phyloP scores from a whole-genome alignment of 2,797 vertebrate species.

The Allobates femoralis region DNA sequence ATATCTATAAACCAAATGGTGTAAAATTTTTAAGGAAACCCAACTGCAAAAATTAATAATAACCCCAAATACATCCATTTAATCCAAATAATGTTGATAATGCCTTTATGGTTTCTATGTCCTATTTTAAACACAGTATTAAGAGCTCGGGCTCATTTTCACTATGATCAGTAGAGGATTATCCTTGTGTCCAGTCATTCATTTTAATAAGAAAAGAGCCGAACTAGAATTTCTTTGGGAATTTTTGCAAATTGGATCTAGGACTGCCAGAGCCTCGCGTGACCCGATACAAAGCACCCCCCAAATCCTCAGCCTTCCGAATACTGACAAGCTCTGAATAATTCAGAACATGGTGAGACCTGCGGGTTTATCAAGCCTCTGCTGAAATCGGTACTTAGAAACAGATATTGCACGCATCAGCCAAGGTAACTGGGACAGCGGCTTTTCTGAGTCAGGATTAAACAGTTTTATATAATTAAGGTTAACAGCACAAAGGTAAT shows the following conservation, averaged over 20 bases:
- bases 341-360: conserved; percentile 15
- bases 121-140: neutral
- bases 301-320: neutral
- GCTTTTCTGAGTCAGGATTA: conserved; percentile 8
- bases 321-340: neutral
- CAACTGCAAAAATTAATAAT: too few relatives aligned
- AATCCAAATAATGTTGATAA: too few relatives aligned
- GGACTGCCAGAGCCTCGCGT: neutral
- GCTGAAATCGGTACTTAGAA: neutral
- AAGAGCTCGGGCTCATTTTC: neutral
- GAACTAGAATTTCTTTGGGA: neutral
- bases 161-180: neutral
- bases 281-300: neutral
- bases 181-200: neutral
- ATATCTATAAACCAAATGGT: too few relatives aligned
- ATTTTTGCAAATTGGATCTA: neutral
- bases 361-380: neutral
- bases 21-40: too few relatives aligned
- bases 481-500: neutral
- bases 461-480: neutral
- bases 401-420: neutral
- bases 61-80: too few relatives aligned
- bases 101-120: too few relatives aligned
- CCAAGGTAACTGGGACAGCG: neutral
- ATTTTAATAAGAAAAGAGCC: neutral